Conservation (phyloP, 2,888 invertebrate genomes). For the Hylaea fasciaria region DNA sequence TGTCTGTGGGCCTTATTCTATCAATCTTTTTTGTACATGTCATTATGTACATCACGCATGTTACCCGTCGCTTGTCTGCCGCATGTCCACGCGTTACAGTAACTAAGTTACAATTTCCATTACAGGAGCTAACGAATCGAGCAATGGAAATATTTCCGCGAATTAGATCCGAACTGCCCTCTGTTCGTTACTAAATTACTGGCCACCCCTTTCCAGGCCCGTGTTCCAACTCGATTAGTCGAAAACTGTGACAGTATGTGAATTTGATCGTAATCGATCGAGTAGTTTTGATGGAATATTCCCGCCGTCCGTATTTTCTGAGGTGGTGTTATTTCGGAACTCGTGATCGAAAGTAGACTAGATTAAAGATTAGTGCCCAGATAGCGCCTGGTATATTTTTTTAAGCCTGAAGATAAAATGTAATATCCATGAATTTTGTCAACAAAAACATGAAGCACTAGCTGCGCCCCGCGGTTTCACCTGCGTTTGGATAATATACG, state of each 20-base stretch:
- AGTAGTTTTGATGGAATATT: no score
- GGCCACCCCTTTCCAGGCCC: slow-evolving; percentile 17
- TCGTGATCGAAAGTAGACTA: no score
- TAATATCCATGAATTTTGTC: no score
- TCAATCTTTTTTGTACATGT: neutral
- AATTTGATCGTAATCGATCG: neutral
- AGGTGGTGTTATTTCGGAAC: no score
- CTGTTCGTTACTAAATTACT: slow-evolving; percentile 8
- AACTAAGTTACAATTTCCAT: slow-evolving; percentile 33
- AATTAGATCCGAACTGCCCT: slow-evolving; percentile 23
- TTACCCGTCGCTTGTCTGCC: neutral
- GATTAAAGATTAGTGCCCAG: no score
- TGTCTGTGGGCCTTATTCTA: no score
- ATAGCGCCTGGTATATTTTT: no score
- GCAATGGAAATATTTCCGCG: slow-evolving; percentile 41
- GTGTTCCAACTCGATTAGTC: slow-evolving; percentile 15
- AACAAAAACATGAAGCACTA: no score
- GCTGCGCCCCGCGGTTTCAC: no score
- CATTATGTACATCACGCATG: neutral
- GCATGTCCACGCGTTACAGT: slow-evolving; percentile 19
- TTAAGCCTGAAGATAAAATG: no score
- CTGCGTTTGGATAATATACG: no score
- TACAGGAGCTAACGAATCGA: slow-evolving; percentile 37
- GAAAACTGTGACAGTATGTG: slow-evolving; percentile 1
- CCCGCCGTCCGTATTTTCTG: no score